Base-by-base conservation (phyloP, 92 coral and sea anemone genomes). In the Zoanthus sansibaricus region DNA sequence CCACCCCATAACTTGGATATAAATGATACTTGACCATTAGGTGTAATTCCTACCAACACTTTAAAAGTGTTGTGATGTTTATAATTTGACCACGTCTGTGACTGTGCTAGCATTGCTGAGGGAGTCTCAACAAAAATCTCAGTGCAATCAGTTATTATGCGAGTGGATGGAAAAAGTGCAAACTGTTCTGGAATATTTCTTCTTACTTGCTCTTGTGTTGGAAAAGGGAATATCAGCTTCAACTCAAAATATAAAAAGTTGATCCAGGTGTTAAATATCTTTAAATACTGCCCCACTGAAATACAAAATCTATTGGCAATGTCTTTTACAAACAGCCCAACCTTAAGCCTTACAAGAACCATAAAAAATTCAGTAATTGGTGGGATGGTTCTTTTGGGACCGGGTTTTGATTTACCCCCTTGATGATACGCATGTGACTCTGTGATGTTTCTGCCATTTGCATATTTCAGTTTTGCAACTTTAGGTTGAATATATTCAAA, bases 111-210 rank as follows among this genome's bases (percentile, higher is more conserved):
- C n/a, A n/a, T n/a, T n/a, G n/a, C n/a, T n/a, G n/a, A n/a, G n/a
- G n/a, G n/a, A n/a, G n/a, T n/a, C n/a, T n/a, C n/a, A n/a, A n/a
- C n/a, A n/a, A n/a, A n/a, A n/a, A n/a, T n/a, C n/a, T n/a, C n/a
- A n/a, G n/a, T n/a, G n/a, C n/a, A n/a, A n/a, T n/a, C n/a, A n/a
- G n/a, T n/a, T n/a, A n/a, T n/a, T n/a, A n/a, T n/a, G n/a, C n/a
- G n/a, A n/a, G n/a, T n/a, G n/a, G n/a, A n/a, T n/a, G n/a, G n/a
- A n/a, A n/a, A n/a, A n/a, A n/a, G n/a, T n/a, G n/a, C n/a, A n/a
- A n/a, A n/a, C n/a, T n/a, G n/a, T n/a, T n/a, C n/a, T n/a, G 91
- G 94, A 76, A 91, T 83, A 80, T 91, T 91, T 76, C 62, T 76
- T 66, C 87, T 37, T 66, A 91, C 87, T 47, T 61, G 37, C 25